Evolutionary conservation across 2,113 vertebrate species (phyloP), one percentile per base, ranked within the genome.

Genomic region (Sinocyclocheilus anshuiensis): DNA sequence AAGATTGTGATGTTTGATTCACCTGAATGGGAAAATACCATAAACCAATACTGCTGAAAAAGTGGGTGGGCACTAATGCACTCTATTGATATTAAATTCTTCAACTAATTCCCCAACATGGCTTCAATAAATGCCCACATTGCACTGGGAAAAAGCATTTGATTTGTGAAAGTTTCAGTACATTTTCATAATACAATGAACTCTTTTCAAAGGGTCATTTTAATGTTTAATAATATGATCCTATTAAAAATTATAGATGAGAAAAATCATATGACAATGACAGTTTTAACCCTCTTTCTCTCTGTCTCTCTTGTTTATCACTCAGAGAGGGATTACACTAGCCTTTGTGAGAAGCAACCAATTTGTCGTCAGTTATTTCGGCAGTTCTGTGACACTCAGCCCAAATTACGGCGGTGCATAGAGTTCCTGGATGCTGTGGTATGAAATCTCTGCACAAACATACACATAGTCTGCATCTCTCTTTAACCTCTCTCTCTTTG

Each of bases 371-470:
- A 94, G 77, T 94, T 97, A 77, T 97, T 97, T 90, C 96, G 96
- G 39, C 95, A 95, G 90, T 97, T 94, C 94, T 97, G 96, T 86
- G 95, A 97, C 91, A 96, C 94, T 81, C 94, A 92, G 89, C 88
- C 92, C 1, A 94, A 95, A 89, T 93, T 97, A 71, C 92, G 91
- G n/a, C 92, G 93, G 88, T 97, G 96, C 90, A 96, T 96, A 90
- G 93, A 94, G 88, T 94, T 97, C 42, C 94, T 97, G 87, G 96
- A 97, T 20, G 93, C 96, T 48, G 95, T 95, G 96, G 96, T 97
- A 95, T 86, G 50, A 83, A 83, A 83, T 57, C 45, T 22, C 81
- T 4, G 26, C 67, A 69, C 65, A 83, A 36, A n/a, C 13, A 42
- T 45, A 29, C 39, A 67, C 9, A 65, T 48, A 63, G 10, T 59